Base-by-base conservation (phyloP, 2,797 vertebrate species). In the Schizothorax lantsangensis region DNA sequence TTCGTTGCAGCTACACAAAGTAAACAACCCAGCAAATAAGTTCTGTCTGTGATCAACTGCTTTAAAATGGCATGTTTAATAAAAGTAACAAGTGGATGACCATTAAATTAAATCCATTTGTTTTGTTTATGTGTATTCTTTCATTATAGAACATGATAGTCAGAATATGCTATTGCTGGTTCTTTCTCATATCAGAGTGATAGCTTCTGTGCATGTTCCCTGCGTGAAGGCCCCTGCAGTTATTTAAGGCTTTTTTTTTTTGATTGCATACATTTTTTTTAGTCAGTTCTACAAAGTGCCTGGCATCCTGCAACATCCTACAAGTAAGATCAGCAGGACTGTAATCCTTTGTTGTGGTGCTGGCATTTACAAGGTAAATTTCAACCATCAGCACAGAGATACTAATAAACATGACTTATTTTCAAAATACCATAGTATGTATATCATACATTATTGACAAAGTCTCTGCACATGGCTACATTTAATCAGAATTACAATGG, bases 401-500 rank as follows among this genome's bases (percentile, higher is more conserved):
- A 11, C 71, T 19, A 75, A 47, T 74, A 36, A 75, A 74, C n/a
- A 62, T 36, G 6, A 40, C 38, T 59, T 45, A 33, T 66, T 66
- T 84, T 68, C 17, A 36, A 77, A 75, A 49, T 15, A 66, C 38
- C 10, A 52, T 2, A 64, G 10, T 21, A 85, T 26, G n/a, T 33
- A 54, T 64, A 82, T 62, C 11, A 59, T 19, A 78, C 19, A 68
- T 83, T 38, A 78, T n/a, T 81, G 38, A 62, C n/a, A 68, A 64
- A 71, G 68, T 36, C 19, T 59, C 5, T 21, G n/a, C 23, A 52
- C 30, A 82, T 11, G 59, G 10, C 54, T 64, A 79, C 47, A 30
- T 82, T 75, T 45, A 88, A 17, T 11, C 38, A 77, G n/a, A 36
- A 79, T 81, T 77, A 57, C 33, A 64, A 59, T 59, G 7, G 57